Percentiles rank a stretch among this genome's conserved stretches.
These are phyloP conservation scores for Oxyura jamaicensis DNA, from an alignment of 2,113 vertebrate species.

Conservation along the genomic window DNA sequence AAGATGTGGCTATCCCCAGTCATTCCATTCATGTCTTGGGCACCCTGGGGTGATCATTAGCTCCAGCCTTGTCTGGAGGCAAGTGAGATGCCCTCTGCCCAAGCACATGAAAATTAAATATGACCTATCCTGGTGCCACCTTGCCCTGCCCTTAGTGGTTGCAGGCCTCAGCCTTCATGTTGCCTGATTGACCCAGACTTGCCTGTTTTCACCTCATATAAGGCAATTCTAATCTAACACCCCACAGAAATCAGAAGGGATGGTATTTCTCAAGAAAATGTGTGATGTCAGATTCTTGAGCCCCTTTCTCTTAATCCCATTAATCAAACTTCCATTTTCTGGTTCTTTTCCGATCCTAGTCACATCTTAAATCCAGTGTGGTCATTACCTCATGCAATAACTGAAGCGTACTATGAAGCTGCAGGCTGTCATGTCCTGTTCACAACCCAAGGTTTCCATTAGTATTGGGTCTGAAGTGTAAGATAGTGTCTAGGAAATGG, in stretches of 20 bases:
- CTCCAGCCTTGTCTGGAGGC: not conserved
- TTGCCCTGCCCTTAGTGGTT: not conserved
- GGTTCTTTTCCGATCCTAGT: not conserved
- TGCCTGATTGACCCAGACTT: not conserved
- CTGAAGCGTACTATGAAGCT: not conserved
- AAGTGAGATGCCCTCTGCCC: not conserved
- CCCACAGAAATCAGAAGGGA: not conserved
- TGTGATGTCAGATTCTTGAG: not conserved
- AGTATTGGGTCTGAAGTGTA: not conserved
- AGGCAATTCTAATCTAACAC: not conserved
- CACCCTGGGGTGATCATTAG: not conserved
- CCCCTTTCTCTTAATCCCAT: not conserved
- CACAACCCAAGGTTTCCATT: not conserved
- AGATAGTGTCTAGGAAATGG: not conserved
- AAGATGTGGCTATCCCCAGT: not conserved
- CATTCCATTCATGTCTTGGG: not conserved
- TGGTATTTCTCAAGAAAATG: not conserved
- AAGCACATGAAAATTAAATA: not conserved
- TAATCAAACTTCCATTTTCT: not conserved
- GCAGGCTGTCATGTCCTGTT: not conserved
- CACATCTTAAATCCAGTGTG: not conserved
- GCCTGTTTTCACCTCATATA: rapidly evolving
- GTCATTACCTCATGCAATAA: not conserved
- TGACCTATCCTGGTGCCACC: not conserved
- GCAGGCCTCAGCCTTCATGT: not conserved